These are phyloP conservation scores for Rhinopomastus cyanomelas DNA, from an alignment of 2,113 vertebrate species.

Conservation along the genomic window DNA sequence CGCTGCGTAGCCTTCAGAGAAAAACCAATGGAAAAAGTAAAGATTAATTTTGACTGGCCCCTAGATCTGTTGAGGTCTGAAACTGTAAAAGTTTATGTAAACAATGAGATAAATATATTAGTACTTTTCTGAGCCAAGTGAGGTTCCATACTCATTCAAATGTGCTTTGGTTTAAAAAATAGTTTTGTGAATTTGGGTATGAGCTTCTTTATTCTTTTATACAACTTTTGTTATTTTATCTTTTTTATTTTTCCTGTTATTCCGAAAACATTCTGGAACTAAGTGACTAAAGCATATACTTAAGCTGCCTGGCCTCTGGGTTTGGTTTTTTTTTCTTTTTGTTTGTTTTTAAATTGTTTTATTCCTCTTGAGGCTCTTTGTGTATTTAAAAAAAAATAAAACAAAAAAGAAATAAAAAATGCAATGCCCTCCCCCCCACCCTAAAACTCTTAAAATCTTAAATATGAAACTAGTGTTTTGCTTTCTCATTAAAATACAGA, in stretches of 20 bases:
- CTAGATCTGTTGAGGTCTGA: constrained; percentile 94
- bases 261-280: constrained; percentile 88
- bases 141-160: constrained; percentile 96
- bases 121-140: constrained; percentile 90
- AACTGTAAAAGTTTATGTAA: constrained; percentile 99
- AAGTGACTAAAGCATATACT: constrained; percentile 83
- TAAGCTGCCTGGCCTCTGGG: constrained; percentile 85
- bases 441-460: constrained; percentile 83
- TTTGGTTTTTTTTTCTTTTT: constrained; percentile 33
- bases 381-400: constrained; percentile 68
- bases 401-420: constrained; percentile 74
- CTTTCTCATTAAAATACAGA: constrained; percentile 97
- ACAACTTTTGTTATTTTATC: constrained; percentile 84
- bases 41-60: constrained; percentile 84
- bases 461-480: constrained; percentile 99
- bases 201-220: constrained; percentile 88
- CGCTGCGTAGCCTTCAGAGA: background rate
- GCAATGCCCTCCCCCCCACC: constrained; percentile 68
- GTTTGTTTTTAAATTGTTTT: constrained; percentile 45
- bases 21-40: constrained; percentile 81
- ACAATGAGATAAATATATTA: constrained; percentile 99
- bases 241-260: constrained; percentile 79
- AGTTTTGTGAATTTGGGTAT: constrained; percentile 98
- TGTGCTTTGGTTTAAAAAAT: constrained; percentile 99
- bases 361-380: constrained; percentile 83